Base-by-base conservation (phyloP, 2,113 vertebrate species). In the Centropus bengalensis region DNA sequence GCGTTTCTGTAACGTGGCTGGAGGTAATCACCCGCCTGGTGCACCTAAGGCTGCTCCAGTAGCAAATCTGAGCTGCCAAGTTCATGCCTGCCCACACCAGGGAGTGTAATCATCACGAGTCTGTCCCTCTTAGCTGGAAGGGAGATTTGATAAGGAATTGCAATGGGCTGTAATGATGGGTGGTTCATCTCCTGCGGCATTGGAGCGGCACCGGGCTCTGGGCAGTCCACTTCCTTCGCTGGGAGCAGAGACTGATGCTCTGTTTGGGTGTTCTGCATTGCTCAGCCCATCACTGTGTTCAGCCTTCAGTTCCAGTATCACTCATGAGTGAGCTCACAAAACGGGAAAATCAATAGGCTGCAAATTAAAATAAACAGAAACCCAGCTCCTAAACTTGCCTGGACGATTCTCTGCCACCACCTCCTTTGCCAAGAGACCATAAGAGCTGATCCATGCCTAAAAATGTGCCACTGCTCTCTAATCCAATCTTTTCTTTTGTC, bases 321-420 rank as follows among this genome's bases (percentile, higher is more conserved):
- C 44, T 94, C 74, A n/a, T 26, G n/a, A 84, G 45, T 51, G 62
- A 94, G 49, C 49, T 89, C 64, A 82, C 58, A 49, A 60, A 93
- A 56, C 44, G 54, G 52, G 75, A 68, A 63, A 79, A 83, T 85
- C 70, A 58, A 58, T 75, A 81, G 62, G 33, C 38, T 60, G 62
- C 14, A 85, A 76, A 78, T 82, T 40, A 84, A 91, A 96, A 86
- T 70, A 86, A 95, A 64, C 47, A 82, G 82, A 63, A 88, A 66
- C 20, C 26, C 16, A 26, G 55, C 63, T 80, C 47, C 44, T 76
- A 62, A 91, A 67, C 47, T 81, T 88, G 60, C 56, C 49, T 71
- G 51, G 36, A 17, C 92, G 83, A 44, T 79, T 93, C 49, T 86
- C 3, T 49, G 44, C 76, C 71, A 70, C n/a, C 28, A 49, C 14